A percentile compares a stretch with the other conserved stretches of the same genome.
Evolutionary conservation across 2,888 invertebrate genomes (phyloP).

Genomic region (Ischnura elegans): DNA sequence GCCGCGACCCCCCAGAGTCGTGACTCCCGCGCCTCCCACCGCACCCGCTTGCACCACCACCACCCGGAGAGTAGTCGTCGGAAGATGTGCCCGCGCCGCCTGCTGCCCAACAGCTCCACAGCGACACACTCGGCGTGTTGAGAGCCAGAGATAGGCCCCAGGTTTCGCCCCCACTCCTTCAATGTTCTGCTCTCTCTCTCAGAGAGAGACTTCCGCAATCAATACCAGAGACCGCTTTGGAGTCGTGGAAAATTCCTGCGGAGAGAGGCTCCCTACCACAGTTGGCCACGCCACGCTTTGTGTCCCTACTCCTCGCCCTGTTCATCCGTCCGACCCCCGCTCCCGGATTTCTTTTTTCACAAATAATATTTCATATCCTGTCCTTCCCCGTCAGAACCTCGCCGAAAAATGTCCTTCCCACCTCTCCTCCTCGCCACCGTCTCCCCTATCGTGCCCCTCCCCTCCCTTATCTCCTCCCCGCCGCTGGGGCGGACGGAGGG

Average conservation of each 20-base stretch:
- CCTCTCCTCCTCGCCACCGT: background rate
- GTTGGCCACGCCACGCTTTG: slow-evolving; percentile 55
- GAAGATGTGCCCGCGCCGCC: slow-evolving; percentile 55
- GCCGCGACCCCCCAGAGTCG: background rate
- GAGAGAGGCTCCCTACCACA: slow-evolving; percentile 66
- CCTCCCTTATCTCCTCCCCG: background rate
- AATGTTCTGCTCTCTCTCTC: slow-evolving; percentile 64
- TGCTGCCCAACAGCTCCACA: slow-evolving; percentile 46
- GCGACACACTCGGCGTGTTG: slow-evolving; percentile 57
- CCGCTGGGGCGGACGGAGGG: background rate
- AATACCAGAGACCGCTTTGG: slow-evolving; percentile 71
- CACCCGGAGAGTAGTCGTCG: background rate
- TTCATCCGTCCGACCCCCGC: background rate
- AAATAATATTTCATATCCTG: slow-evolving; percentile 57
- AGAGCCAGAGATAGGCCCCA: background rate
- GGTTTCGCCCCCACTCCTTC: background rate
- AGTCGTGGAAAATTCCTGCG: slow-evolving; percentile 68
- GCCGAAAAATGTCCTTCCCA: slow-evolving; percentile 53
- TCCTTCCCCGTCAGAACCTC: slow-evolving; percentile 52
- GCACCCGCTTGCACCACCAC: background rate
- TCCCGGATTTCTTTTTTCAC: slow-evolving; percentile 9
- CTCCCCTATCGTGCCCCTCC: background rate
- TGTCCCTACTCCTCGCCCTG: background rate
- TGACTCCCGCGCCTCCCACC: background rate
- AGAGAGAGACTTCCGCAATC: slow-evolving; percentile 70